Base-by-base conservation (phyloP, 1,140 invertebrate genomes). In the Macrobrachium nipponense region DNA sequence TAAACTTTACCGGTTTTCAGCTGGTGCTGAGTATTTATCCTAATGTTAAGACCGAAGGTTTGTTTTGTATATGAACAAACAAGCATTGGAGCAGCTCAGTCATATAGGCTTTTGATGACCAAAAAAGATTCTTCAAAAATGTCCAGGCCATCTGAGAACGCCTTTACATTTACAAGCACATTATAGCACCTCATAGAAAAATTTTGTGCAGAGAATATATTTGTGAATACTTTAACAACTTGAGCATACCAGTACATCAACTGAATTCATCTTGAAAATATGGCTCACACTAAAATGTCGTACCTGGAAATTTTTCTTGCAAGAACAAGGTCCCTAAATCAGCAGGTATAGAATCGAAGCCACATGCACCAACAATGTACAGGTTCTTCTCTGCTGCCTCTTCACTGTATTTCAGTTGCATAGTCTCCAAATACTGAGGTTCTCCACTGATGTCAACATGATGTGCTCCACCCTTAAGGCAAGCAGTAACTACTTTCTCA, bases 391-490 rank as follows among this genome's bases (percentile, higher is more conserved):
- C 94, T 90, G 94, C 91, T 0, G 98, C 98, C 77, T 92, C 90
- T 79, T 94, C 92, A 89, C 96, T 92, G 91, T 98, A 97, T 88
- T 95, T 92, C 64, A 97, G 90, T 90, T 97, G 95, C 92, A 98
- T 96, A 43, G 89, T 92, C 91, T 98, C 97, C 91, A 98, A 95
- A 90, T 94, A 98, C 94, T 97, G 93, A 2, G 96, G 95, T 91
- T 99, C 98, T 18, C 96, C 97, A 91, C 94, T 96, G 20, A 99
- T 94, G 92, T 99, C 98, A 10, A 99, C 93, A 91, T 98, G 95
- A 92, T 97, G 94, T 0, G 97, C 95, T 87, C 93, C 93, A 75
- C 93, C 93, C 78, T 94, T 94, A 68, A 99, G 93, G 89, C 97
- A 98, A 7, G 97, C 96, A 90, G 95, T 95, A 0, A 99, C 95